Evolutionary conservation across 2,113 vertebrate genomes (phyloP).

Genomic region (Picathartes gymnocephalus): DNA sequence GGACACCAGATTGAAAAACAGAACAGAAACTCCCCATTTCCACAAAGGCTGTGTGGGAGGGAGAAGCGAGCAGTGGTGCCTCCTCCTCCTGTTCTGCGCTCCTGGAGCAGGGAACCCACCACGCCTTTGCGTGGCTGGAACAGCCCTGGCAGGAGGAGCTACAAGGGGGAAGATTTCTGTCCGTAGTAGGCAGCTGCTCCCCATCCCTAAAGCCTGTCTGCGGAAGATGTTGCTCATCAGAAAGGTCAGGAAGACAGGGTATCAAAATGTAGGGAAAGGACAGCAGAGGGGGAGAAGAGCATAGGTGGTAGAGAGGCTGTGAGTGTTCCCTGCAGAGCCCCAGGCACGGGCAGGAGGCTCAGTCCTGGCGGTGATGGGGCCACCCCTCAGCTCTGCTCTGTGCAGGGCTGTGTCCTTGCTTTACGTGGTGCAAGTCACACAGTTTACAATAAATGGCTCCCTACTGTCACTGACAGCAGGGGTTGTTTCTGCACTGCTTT

Average conservation of each 20-base stretch:
- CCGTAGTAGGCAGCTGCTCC: rapidly evolving
- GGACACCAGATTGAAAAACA: neutral
- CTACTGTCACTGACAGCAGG: neutral
- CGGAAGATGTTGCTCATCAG: neutral
- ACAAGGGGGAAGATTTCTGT: neutral
- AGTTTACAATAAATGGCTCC: neutral
- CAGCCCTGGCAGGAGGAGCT: rapidly evolving
- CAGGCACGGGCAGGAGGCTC: neutral
- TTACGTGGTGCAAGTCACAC: rapidly evolving
- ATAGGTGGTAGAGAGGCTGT: neutral
- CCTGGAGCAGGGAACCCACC: neutral
- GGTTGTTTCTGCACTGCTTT: neutral
- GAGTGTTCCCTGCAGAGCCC: neutral
- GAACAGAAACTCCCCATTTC: neutral
- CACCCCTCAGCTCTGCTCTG: neutral
- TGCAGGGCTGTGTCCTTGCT: neutral
- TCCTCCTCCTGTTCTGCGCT: neutral
- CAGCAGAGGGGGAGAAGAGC: neutral
- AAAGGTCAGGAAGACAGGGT: neutral
- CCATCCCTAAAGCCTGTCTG: neutral
- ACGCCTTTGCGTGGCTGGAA: neutral
- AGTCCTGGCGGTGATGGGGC: neutral
- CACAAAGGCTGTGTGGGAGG: neutral
- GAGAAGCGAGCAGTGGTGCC: neutral
- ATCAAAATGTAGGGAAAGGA: neutral